Evolutionary conservation across 2,888 invertebrate species (phyloP), one percentile per base, ranked within the genome.

Genomic region (Galeruca laticollis): DNA sequence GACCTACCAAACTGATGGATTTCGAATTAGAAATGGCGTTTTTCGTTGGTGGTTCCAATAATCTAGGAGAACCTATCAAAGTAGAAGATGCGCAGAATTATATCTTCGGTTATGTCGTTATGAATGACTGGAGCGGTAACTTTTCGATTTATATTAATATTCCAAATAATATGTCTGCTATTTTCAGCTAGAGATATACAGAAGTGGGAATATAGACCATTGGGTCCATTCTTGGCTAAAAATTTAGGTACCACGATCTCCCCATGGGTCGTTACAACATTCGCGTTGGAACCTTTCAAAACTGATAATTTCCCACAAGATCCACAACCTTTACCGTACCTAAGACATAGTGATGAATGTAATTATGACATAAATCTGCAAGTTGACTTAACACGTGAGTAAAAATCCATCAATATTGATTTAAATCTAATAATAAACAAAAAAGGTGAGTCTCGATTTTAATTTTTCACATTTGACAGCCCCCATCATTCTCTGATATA

Each of bases 121-220:
- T 99, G 97, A 99, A 99, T 82, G 99, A 99, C 82, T 99, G 99
- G 99, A 98, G 98, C 85, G 96, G 96, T 96, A 83, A 84, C 87
- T 9, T 5, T 8, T 31, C 21, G 21, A 31, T 4, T 9, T 6
- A 9, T 9, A 0, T 9, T 8, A 10, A 47, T 9, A 6, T n/a
- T 47, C 15, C 18, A 6, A 9, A 47, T 15, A 6, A n/a, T 43
- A 18, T 35, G 31, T 60, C 11, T 77, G 2, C 5, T 18, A 1
- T 47, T 87, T 87, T 64, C 86, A 95, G 99, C 99, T 0, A 90
- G 99, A 60, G 99, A 99, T 84, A 96, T 99, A 78, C 99, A 99
- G 84, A 97, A 97, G 83, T 99, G 99, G 99, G 99, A 99, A 86
- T 99, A 99, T 84, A 90, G 98, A 0, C 99, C 99, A 0, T 87